Conservation (phyloP, 2,888 invertebrate genomes). For the Drosophila mimetica region DNA sequence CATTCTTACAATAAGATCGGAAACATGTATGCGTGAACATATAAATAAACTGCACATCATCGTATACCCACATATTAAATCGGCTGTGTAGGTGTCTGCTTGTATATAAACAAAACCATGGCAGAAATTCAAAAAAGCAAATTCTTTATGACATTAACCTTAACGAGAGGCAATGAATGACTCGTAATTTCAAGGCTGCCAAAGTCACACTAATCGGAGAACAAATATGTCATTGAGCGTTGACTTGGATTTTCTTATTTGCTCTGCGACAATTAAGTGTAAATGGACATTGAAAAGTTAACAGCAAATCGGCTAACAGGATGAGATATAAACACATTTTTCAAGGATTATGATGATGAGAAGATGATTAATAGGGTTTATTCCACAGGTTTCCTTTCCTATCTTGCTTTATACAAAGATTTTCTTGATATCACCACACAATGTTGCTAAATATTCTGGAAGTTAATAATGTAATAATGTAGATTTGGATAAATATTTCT, state of each 20-base stretch:
- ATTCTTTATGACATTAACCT: conserved; percentile 70
- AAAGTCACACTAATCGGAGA: conserved; percentile 37
- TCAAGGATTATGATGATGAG: too few relatives aligned
- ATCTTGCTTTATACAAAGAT: too few relatives aligned
- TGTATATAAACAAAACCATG: conserved; percentile 43
- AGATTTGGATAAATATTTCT: background rate
- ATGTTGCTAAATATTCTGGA: too few relatives aligned
- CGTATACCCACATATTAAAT: conserved; percentile 31
- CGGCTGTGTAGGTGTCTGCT: conserved; percentile 41
- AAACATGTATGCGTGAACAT: conserved; percentile 33
- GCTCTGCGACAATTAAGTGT: conserved; percentile 6
- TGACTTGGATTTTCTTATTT: conserved; percentile 17
- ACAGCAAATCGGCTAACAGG: background rate
- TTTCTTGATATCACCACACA: too few relatives aligned
- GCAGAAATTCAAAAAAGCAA: conserved; percentile 37
- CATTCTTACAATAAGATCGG: conserved; percentile 35
- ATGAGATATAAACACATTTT: background rate
- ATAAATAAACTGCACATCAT: conserved; percentile 43
- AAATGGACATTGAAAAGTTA: conserved; percentile 1
- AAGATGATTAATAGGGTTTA: too few relatives aligned
- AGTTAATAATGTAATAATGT: background rate
- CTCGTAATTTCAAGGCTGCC: conserved; percentile 47
- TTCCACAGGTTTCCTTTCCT: too few relatives aligned
- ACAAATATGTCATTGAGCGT: conserved; percentile 35
- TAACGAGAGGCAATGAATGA: conserved; percentile 62